Evolutionary conservation across 2,888 invertebrate species (phyloP).

Genomic region (Ceratothoa steindachneri): DNA sequence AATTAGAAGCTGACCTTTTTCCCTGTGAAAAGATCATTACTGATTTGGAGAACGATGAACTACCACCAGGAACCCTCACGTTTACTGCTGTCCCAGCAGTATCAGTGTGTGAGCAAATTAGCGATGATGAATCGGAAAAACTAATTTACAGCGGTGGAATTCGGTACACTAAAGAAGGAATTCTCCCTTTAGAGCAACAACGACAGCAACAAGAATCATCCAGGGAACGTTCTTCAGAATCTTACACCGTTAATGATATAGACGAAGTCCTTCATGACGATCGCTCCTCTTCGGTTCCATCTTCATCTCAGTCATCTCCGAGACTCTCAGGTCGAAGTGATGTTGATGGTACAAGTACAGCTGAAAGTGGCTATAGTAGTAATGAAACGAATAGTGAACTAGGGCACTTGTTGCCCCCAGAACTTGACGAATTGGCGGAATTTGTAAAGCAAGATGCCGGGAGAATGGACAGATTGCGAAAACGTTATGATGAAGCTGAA

Average conservation of each 20-base stretch:
- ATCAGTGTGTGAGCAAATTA: conserved; percentile 30
- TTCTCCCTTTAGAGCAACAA: conserved; percentile 1
- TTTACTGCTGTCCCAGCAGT: conserved; percentile 37
- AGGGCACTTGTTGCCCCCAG: conserved; percentile 17
- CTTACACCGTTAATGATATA: conserved; percentile 65
- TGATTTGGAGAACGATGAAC: conserved; percentile 24
- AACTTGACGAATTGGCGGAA: conserved; percentile 66
- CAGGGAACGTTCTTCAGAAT: conserved; percentile 45
- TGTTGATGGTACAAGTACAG: conserved; percentile 44
- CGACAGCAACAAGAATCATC: not conserved
- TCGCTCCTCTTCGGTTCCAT: conserved; percentile 40
- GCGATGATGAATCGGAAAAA: conserved; percentile 41
- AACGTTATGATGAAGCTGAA: conserved; percentile 71
- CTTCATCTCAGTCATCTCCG: conserved; percentile 40
- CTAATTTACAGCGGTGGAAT: conserved; percentile 45
- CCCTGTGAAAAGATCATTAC: conserved; percentile 21
- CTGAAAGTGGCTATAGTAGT: conserved; percentile 46
- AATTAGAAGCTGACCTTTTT: conserved; percentile 43
- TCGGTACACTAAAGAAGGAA: conserved; percentile 43
- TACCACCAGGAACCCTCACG: conserved; percentile 24
- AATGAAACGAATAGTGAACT: conserved; percentile 43
- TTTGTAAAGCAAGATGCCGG: conserved; percentile 81
- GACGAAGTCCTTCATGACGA: conserved; percentile 61
- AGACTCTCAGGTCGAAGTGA: conserved; percentile 39
- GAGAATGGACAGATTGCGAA: conserved; percentile 74